phyloP scores from a whole-genome alignment of 2,888 invertebrate species.

The Diaprepes abbreviatus region DNA sequence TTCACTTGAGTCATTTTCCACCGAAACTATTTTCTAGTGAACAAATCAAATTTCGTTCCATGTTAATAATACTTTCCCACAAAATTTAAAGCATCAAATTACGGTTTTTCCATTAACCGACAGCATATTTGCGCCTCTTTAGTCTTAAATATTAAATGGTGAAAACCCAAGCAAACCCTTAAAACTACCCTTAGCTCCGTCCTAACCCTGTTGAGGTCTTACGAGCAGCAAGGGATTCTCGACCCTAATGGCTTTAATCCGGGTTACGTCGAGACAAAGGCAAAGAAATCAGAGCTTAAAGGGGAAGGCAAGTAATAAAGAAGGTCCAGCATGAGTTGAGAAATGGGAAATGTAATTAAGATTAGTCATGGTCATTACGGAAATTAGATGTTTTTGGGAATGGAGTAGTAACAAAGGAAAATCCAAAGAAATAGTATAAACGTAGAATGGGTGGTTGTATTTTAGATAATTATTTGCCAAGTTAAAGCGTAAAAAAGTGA shows the following conservation, averaged over 20 bases:
- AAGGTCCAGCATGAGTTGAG: constrained; percentile 39
- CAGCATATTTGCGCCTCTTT: background rate
- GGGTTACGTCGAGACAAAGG: constrained; percentile 44
- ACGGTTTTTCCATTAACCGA: constrained; percentile 12
- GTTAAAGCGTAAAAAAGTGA: no score
- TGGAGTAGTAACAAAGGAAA: background rate
- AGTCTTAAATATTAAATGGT: constrained; percentile 22
- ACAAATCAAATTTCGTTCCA: background rate
- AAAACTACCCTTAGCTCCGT: constrained; percentile 39
- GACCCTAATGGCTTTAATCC: constrained; percentile 45
- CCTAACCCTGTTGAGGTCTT: constrained; percentile 44
- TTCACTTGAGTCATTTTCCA: no score
- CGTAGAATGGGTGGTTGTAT: no score
- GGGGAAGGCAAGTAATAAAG: constrained; percentile 43
- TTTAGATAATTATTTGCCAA: no score
- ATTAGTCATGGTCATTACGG: constrained; percentile 40
- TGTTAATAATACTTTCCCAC: background rate
- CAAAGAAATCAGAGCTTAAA: constrained; percentile 47
- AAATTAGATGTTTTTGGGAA: constrained; percentile 13
- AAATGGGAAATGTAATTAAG: constrained; percentile 42
- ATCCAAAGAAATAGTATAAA: background rate
- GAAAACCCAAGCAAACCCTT: constrained; percentile 26
- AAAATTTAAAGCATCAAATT: background rate
- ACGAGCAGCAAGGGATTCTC: constrained; percentile 45
- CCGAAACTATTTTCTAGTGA: background rate